Evolutionary conservation across 2,797 vertebrate genomes (phyloP).

Genomic region (Tachyglossus aculeatus): DNA sequence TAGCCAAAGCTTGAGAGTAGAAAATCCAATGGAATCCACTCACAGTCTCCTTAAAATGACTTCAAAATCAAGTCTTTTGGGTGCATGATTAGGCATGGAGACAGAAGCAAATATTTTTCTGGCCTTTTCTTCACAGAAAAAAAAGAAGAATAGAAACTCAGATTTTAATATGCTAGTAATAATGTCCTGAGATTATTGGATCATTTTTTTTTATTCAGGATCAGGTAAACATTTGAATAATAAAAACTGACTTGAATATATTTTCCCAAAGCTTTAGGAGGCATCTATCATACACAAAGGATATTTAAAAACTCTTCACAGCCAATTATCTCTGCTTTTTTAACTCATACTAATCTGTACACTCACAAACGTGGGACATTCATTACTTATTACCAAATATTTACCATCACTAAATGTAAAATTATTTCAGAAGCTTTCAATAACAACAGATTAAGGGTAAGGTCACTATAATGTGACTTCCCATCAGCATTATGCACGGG

Average conservation of each 20-base stretch:
- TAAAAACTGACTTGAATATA: background rate
- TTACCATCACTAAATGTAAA: constrained; percentile 27
- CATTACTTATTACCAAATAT: constrained; percentile 8
- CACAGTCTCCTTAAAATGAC: too few relatives aligned
- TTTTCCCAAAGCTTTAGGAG: background rate
- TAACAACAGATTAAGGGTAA: constrained; percentile 41
- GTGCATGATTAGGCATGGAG: too few relatives aligned
- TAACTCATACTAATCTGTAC: background rate
- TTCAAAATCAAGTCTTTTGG: too few relatives aligned
- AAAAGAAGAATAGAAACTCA: background rate
- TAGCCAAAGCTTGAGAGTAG: too few relatives aligned
- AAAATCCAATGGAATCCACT: too few relatives aligned
- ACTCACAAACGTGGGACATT: background rate
- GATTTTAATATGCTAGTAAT: background rate
- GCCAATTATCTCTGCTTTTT: constrained; percentile 4
- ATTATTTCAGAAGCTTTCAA: constrained; percentile 24
- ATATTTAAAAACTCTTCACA: background rate
- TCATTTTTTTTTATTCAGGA: too few relatives aligned
- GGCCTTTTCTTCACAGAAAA: background rate
- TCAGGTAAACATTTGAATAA: background rate
- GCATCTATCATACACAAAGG: background rate
- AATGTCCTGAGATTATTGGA: background rate
- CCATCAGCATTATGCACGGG: constrained; percentile 37
- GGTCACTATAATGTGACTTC: constrained; percentile 39
- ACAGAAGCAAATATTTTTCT: too few relatives aligned